phyloP scores from a whole-genome alignment of 2,888 invertebrate genomes.

The Synanthedon myopaeformis region DNA sequence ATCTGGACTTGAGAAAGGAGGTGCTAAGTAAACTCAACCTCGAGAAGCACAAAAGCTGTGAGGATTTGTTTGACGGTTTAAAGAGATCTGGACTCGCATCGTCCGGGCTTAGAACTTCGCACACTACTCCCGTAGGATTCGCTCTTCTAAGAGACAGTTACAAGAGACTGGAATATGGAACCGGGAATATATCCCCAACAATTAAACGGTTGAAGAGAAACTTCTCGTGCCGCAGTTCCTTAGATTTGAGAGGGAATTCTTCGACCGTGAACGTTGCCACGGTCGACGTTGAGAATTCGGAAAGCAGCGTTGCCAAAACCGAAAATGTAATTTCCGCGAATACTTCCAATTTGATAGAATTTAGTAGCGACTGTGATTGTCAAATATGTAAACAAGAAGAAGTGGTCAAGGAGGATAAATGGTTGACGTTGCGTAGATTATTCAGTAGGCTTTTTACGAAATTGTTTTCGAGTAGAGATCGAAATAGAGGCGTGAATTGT shows the following conservation, averaged over 20 bases:
- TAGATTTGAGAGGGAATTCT: constrained; percentile 8
- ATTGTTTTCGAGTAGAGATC: constrained; percentile 29
- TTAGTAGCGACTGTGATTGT: constrained; percentile 48
- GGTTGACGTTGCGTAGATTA: constrained; percentile 31
- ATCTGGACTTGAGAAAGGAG: constrained; percentile 34
- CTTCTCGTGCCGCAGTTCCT: constrained; percentile 11
- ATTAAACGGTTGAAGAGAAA: constrained; percentile 20
- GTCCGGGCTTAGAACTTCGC: constrained; percentile 7
- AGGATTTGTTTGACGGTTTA: constrained; percentile 20
- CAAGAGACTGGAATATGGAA: constrained; percentile 9
- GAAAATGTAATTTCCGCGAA: constrained; percentile 19
- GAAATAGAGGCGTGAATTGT: constrained; percentile 35
- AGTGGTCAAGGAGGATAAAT: constrained; percentile 17
- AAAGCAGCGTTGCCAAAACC: constrained; percentile 30
- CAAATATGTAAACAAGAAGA: constrained; percentile 42
- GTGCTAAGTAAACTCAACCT: constrained; percentile 32
- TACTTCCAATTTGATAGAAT: constrained; percentile 40
- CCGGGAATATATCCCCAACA: constrained; percentile 12
- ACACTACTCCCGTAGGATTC: constrained; percentile 6
- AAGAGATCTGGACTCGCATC: constrained; percentile 14
- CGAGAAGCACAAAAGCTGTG: constrained; percentile 33
- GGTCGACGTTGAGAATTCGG: constrained; percentile 7
- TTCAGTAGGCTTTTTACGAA: constrained; percentile 40
- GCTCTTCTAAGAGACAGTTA: constrained; percentile 14
- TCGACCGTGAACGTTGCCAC: constrained; percentile 26